Evolutionary conservation across 2,888 invertebrate species (phyloP).

Genomic region (Ornithoptera alexandrae): DNA sequence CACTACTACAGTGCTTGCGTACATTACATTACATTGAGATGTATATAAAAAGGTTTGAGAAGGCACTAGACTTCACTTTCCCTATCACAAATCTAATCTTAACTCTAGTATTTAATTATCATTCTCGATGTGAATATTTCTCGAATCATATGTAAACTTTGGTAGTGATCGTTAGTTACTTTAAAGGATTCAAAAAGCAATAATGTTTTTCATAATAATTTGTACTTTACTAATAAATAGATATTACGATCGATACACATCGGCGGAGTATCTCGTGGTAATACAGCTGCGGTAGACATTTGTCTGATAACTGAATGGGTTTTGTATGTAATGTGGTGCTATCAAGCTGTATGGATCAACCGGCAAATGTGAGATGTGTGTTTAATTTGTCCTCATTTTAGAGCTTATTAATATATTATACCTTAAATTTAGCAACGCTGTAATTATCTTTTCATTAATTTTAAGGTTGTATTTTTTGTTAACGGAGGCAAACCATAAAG

Average conservation of each 20-base stretch:
- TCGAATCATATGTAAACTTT: conserved; percentile 33
- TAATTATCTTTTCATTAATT: conserved; percentile 75
- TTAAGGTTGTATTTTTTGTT: conserved; percentile 64
- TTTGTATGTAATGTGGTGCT: conserved; percentile 70
- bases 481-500: conserved; percentile 47
- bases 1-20: not conserved
- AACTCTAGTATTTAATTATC: conserved; percentile 38
- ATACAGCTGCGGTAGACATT: conserved; percentile 53
- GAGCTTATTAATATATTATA: conserved; percentile 78
- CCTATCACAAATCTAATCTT: conserved; percentile 46
- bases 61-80: conserved; percentile 37
- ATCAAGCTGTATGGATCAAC: conserved; percentile 67
- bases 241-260: conserved; percentile 31
- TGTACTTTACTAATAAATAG: conserved; percentile 41
- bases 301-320: conserved; percentile 49
- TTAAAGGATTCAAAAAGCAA: conserved; percentile 48
- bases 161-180: conserved; percentile 32
- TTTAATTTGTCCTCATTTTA: conserved; percentile 76
- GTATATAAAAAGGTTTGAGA: conserved; percentile 11
- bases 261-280: conserved; percentile 31
- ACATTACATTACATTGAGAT: conserved; percentile 7
- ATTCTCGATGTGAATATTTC: conserved; percentile 32
- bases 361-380: conserved; percentile 64
- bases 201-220: conserved; percentile 46
- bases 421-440: conserved; percentile 69